phyloP scores from a whole-genome alignment of 2,797 vertebrate species.

The Lepilemur ruficaudatus region DNA sequence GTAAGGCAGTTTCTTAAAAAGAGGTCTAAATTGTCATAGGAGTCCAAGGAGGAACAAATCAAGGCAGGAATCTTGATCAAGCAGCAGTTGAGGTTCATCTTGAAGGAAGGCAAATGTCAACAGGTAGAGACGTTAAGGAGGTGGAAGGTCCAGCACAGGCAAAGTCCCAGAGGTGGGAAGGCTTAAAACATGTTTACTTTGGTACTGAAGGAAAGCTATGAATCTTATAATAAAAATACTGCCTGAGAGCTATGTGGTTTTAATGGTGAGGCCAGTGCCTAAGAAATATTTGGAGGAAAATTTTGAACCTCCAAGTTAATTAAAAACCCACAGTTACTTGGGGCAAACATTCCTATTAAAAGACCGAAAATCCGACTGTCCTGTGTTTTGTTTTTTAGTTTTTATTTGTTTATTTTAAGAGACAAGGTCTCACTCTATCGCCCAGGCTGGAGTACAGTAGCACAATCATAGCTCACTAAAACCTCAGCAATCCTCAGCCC shows the following conservation, averaged over 20 bases:
- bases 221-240: not conserved
- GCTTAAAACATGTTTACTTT: not conserved
- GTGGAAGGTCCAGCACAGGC: not conserved
- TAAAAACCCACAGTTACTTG: not conserved
- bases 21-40: not conserved
- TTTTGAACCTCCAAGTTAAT: not conserved
- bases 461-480: not conserved
- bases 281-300: not conserved
- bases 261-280: not conserved
- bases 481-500: not conserved
- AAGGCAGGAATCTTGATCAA: not conserved
- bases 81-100: not conserved
- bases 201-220: not conserved
- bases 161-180: not conserved
- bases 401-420: too few relatives aligned
- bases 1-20: not conserved
- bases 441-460: not conserved
- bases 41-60: not conserved
- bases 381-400: not conserved
- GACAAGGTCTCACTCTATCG: too few relatives aligned
- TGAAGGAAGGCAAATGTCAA: not conserved
- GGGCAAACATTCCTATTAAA: not conserved
- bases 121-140: not conserved
- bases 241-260: not conserved
- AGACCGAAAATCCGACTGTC: not conserved